Conservation (phyloP, 2,113 vertebrate genomes). For the Jaculus jaculus region DNA sequence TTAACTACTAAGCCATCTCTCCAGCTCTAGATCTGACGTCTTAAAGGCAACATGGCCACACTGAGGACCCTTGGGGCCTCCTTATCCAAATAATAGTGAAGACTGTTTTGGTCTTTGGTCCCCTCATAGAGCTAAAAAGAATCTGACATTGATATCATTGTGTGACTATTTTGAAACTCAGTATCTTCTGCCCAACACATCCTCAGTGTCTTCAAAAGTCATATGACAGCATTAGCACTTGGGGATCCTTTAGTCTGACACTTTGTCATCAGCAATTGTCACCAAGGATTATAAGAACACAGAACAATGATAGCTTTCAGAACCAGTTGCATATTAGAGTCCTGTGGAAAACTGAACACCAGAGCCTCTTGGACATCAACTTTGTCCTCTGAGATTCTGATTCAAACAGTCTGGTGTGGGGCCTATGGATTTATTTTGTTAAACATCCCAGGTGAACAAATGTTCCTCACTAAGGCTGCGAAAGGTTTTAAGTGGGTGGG, state of each 20-base stretch:
- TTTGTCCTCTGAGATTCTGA: not conserved
- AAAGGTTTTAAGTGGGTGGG: not conserved
- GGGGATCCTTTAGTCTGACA: not conserved
- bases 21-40: not conserved
- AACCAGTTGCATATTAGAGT: not conserved
- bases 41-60: not conserved
- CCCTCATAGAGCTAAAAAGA: not conserved
- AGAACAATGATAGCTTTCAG: not conserved
- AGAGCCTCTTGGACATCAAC: not conserved
- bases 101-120: not conserved
- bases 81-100: no score
- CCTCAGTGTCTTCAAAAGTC: not conserved
- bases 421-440: not conserved
- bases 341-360: not conserved
- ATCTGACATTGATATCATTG: not conserved
- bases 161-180: no score
- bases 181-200: not conserved
- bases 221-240: not conserved
- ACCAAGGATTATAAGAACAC: not conserved
- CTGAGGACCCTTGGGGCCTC: not conserved
- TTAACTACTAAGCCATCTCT: not conserved
- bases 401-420: not conserved
- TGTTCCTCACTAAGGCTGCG: not conserved
- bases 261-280: not conserved
- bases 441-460: not conserved